These are phyloP conservation scores for Ophiodon elongatus DNA, from an alignment of 2,113 vertebrate species.

Conservation along the genomic window DNA sequence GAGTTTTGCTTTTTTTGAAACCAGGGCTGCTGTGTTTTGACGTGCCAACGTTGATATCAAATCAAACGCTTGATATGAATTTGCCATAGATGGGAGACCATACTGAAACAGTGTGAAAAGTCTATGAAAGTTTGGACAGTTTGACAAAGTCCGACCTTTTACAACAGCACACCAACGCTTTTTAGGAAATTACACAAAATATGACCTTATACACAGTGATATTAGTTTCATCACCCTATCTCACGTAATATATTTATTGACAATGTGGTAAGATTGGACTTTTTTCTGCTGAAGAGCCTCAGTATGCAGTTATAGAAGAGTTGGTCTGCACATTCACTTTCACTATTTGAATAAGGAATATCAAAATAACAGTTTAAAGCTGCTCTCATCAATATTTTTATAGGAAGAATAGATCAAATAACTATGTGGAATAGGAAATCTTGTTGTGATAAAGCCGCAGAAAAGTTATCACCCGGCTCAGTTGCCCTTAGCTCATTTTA, in stretches of 20 bases:
- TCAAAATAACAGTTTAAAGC: background rate
- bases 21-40: slow-evolving; percentile 8
- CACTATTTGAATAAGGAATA: background rate
- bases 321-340: background rate
- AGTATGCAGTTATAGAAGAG: background rate
- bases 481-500: background rate
- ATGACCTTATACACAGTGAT: background rate
- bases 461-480: background rate
- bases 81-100: background rate
- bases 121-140: background rate
- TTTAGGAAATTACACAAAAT: background rate
- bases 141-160: background rate
- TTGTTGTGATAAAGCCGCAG: background rate
- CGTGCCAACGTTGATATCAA: slow-evolving; percentile 5
- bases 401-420: background rate
- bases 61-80: slow-evolving; percentile 33
- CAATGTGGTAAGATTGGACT: background rate
- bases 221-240: background rate
- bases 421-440: background rate
- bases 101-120: background rate
- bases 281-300: background rate
- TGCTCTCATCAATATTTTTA: background rate
- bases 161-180: slow-evolving; percentile 17
- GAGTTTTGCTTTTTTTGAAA: slow-evolving; percentile 37
- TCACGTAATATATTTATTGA: slow-evolving; percentile 10